Conservation (phyloP, 2,888 invertebrate genomes). For the Melanargia galathea region DNA sequence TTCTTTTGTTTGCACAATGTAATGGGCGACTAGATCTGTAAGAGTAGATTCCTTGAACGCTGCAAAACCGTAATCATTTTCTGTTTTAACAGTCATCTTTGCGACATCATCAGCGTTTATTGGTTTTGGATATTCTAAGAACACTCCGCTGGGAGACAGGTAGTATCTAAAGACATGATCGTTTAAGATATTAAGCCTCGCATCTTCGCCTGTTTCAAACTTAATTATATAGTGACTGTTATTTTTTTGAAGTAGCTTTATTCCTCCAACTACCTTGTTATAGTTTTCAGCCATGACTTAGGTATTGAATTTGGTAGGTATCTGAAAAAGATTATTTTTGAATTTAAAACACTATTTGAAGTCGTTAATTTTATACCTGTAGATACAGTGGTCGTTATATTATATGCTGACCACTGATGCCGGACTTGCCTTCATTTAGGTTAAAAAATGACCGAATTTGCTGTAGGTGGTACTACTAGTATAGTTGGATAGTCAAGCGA, state of each 20-base stretch:
- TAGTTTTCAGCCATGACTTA: slow-evolving; percentile 16
- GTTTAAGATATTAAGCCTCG: slow-evolving; percentile 63
- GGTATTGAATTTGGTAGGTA: not conserved
- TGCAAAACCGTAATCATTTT: slow-evolving; percentile 58
- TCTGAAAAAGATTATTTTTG: not conserved
- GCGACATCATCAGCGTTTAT: slow-evolving; percentile 59
- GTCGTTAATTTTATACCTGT: too few relatives aligned
- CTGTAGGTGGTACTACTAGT: too few relatives aligned
- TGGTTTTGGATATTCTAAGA: slow-evolving; percentile 66
- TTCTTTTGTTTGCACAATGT: slow-evolving; percentile 58
- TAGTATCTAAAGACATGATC: slow-evolving; percentile 69
- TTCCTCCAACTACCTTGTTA: slow-evolving; percentile 46
- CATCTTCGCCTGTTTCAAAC: slow-evolving; percentile 60
- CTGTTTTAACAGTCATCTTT: slow-evolving; percentile 60
- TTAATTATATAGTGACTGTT: slow-evolving; percentile 54
- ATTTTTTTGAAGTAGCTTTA: slow-evolving; percentile 55
- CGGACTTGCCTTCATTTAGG: too few relatives aligned
- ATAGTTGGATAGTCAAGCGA: too few relatives aligned
- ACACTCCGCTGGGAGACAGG: slow-evolving; percentile 64
- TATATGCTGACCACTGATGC: too few relatives aligned
- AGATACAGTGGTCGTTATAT: too few relatives aligned
- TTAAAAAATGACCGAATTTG: too few relatives aligned
- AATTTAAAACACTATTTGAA: not conserved
- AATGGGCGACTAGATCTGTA: slow-evolving; percentile 48
- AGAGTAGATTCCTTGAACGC: slow-evolving; percentile 58